Percentiles rank a stretch among this genome's conserved stretches.
Evolutionary conservation across 1,140 invertebrate species (phyloP).

Genomic region (Whitmania pigra): DNA sequence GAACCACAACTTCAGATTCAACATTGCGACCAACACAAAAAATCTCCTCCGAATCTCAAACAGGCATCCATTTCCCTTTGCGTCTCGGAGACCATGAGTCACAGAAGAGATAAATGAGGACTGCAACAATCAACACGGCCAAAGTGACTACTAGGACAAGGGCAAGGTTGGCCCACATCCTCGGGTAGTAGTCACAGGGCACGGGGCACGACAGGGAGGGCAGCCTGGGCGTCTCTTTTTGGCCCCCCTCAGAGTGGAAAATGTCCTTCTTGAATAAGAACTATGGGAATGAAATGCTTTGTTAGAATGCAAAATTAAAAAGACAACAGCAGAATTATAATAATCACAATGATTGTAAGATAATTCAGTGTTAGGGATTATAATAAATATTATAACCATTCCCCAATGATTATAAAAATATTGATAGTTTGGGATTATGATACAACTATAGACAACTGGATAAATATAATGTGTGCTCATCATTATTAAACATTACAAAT

Average conservation of each 20-base stretch:
- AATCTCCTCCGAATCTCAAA: not conserved
- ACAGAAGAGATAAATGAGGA: constrained; percentile 8
- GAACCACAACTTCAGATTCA: not conserved
- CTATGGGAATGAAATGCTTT: not conserved
- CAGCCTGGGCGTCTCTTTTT: not conserved
- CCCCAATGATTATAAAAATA: too few species aligned
- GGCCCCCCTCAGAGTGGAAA: not conserved
- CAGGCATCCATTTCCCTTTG: not conserved
- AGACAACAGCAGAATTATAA: too few species aligned
- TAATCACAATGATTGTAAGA: too few species aligned
- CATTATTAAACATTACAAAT: too few species aligned
- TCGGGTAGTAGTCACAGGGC: constrained; percentile 16
- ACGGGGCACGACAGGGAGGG: constrained; percentile 11
- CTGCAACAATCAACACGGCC: not conserved
- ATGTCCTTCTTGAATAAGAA: not conserved
- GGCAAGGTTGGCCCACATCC: constrained; percentile 6
- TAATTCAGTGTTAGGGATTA: too few species aligned
- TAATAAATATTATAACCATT: too few species aligned
- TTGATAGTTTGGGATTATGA: too few species aligned
- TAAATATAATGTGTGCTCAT: not conserved
- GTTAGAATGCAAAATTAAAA: too few species aligned
- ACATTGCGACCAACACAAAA: not conserved
- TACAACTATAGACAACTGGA: not conserved
- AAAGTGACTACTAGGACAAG: not conserved
- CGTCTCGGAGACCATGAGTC: not conserved